A percentile compares a stretch with the other conserved stretches of the same genome.
Conservation (phyloP, 2,888 invertebrate genomes). For the Creontiades dilutus region DNA sequence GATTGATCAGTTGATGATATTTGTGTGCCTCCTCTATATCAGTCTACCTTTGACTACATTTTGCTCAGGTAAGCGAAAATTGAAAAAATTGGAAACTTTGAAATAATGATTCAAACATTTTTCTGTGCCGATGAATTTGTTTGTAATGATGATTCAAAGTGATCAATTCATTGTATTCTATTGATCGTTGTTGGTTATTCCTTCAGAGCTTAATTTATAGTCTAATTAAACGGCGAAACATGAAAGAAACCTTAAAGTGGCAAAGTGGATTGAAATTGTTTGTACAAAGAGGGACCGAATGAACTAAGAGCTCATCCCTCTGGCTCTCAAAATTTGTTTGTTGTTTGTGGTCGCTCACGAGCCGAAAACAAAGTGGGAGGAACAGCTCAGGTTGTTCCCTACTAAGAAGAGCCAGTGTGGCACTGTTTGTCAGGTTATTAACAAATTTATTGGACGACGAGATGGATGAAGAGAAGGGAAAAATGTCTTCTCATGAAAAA, state of each 20-base stretch:
- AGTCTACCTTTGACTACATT: too few relatives aligned
- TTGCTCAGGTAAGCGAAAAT: too few relatives aligned
- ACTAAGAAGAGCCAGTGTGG: not conserved
- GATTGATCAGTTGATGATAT: too few relatives aligned
- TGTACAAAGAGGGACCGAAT: not conserved
- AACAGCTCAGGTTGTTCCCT: not conserved
- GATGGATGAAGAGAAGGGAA: not conserved
- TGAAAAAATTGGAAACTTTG: too few relatives aligned
- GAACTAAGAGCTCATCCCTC: slow-evolving; percentile 8
- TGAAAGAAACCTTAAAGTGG: not conserved
- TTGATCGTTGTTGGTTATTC: too few relatives aligned
- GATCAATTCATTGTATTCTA: too few relatives aligned
- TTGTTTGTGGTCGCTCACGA: slow-evolving; percentile 30
- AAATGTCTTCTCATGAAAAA: not conserved
- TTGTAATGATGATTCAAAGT: too few relatives aligned
- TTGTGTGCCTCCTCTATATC: too few relatives aligned
- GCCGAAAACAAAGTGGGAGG: not conserved
- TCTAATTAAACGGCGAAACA: not conserved
- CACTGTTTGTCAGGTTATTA: slow-evolving; percentile 19
- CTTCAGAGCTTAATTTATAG: not conserved
- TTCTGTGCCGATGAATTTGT: too few relatives aligned
- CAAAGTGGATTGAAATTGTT: not conserved
- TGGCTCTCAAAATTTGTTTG: not conserved
- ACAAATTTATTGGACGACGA: slow-evolving; percentile 22
- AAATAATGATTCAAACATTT: too few relatives aligned